Evolutionary conservation across 1,140 invertebrate species (phyloP).

Genomic region (Ceratina calcarata): DNA sequence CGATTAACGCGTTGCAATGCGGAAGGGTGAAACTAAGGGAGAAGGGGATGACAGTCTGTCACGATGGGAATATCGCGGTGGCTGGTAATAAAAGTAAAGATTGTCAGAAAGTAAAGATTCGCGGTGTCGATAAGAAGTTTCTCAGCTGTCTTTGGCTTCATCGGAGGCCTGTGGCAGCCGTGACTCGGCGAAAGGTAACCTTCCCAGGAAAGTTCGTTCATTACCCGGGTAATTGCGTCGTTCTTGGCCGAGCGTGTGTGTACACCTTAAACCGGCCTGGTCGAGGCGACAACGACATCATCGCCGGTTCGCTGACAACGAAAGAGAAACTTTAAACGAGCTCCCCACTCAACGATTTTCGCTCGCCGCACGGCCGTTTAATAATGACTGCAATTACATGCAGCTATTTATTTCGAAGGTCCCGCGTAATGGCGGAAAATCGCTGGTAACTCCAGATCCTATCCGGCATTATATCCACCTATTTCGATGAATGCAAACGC

Average conservation of each 20-base stretch:
- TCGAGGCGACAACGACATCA: conserved; percentile 24
- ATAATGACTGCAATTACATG: conserved; percentile 55
- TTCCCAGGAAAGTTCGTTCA: conserved; percentile 58
- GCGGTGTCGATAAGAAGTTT: conserved; percentile 44
- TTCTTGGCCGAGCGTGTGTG: conserved; percentile 54
- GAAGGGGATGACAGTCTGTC: neutral
- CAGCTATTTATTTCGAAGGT: conserved; percentile 50
- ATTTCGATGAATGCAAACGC: no score
- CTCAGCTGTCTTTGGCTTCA: conserved; percentile 27
- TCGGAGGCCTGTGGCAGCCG: conserved; percentile 23
- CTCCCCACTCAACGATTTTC: neutral
- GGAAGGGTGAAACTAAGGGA: neutral
- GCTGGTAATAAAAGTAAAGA: conserved; percentile 37
- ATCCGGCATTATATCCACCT: neutral
- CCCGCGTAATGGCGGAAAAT: conserved; percentile 51
- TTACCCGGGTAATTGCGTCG: conserved; percentile 63
- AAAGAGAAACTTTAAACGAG: conserved; percentile 63
- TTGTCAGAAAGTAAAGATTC: conserved; percentile 32
- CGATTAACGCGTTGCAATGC: no score
- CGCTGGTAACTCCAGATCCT: conserved; percentile 27
- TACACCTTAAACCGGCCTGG: conserved; percentile 44
- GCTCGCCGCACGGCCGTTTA: conserved; percentile 39
- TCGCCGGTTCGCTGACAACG: conserved; percentile 34
- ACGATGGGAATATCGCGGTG: neutral
- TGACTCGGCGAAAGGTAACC: conserved; percentile 57